phyloP scores from a whole-genome alignment of 2,888 invertebrate species.

The Glaucopsyche alexis region DNA sequence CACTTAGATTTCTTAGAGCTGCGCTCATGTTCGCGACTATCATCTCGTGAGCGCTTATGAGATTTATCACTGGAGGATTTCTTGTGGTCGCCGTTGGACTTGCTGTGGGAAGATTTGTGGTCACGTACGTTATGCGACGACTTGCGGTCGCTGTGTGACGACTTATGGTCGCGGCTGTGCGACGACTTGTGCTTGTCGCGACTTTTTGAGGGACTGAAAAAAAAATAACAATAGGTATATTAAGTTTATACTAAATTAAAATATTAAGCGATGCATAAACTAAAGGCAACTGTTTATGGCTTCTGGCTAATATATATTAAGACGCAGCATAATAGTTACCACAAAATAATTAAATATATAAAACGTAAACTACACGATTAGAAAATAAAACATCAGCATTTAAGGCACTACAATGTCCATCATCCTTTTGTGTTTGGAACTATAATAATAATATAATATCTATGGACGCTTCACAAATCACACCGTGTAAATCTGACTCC shows the following conservation, averaged over 20 bases:
- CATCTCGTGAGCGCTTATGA: conserved; percentile 88
- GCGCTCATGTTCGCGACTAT: conserved; percentile 83
- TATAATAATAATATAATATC: too few species aligned
- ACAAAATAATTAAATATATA: too few species aligned
- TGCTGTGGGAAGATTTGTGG: conserved; percentile 60
- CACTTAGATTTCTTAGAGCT: conserved; percentile 86
- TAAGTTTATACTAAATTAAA: background rate
- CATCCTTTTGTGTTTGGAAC: too few species aligned
- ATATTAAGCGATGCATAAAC: too few species aligned
- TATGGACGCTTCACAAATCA: too few species aligned
- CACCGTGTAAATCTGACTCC: too few species aligned
- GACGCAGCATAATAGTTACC: too few species aligned
- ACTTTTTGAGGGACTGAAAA: conserved; percentile 69
- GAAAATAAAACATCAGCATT: too few species aligned
- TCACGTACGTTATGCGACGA: conserved; percentile 52
- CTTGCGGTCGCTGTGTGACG: conserved; percentile 50
- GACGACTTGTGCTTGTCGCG: conserved; percentile 55
- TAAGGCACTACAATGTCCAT: too few species aligned
- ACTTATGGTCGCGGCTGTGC: conserved; percentile 51
- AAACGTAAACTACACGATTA: too few species aligned
- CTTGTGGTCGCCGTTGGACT: conserved; percentile 61
- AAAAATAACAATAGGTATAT: background rate
- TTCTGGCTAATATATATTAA: too few species aligned
- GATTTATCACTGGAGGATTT: conserved; percentile 60
- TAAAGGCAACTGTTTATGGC: too few species aligned